Evolutionary conservation across 2,888 invertebrate species (phyloP).

Genomic region (Ochropleura leucogaster): DNA sequence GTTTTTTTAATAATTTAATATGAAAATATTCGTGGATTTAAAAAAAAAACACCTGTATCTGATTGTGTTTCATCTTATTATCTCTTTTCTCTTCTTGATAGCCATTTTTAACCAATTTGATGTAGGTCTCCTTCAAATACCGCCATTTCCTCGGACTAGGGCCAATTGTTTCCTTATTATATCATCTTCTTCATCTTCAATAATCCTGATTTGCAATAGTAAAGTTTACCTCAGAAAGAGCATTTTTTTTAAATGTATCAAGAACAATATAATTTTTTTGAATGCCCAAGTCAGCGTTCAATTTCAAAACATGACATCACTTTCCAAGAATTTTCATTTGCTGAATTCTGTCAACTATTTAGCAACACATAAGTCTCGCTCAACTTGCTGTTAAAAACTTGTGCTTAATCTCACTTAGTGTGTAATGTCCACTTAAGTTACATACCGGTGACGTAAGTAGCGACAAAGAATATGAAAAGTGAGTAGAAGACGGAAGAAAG

Average conservation of each 20-base stretch:
- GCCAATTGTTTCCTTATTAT: too few species aligned
- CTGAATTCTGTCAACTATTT: slow-evolving; percentile 32
- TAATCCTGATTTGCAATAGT: background rate
- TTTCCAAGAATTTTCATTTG: slow-evolving; percentile 22
- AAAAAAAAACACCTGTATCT: too few species aligned
- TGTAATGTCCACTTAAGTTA: slow-evolving; percentile 62
- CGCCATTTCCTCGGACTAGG: too few species aligned
- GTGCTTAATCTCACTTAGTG: slow-evolving; percentile 58
- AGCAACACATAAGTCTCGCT: slow-evolving; percentile 46
- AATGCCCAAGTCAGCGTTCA: background rate
- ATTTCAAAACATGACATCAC: background rate
- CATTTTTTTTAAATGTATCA: background rate
- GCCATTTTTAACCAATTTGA: too few species aligned
- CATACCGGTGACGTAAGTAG: slow-evolving; percentile 49
- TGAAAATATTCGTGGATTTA: too few species aligned
- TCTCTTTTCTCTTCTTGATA: too few species aligned
- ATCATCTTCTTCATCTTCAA: background rate
- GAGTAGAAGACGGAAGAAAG: background rate
- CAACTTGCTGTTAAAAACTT: slow-evolving; percentile 38
- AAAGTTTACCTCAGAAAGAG: background rate
- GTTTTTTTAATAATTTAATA: too few species aligned
- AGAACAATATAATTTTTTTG: background rate
- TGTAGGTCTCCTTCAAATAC: too few species aligned
- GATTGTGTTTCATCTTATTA: too few species aligned
- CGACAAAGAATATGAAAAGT: slow-evolving; percentile 24